A percentile compares a stretch with the other conserved stretches of the same genome.
Evolutionary conservation across 2,113 vertebrate genomes (phyloP).

Genomic region (Lophius piscatorius): DNA sequence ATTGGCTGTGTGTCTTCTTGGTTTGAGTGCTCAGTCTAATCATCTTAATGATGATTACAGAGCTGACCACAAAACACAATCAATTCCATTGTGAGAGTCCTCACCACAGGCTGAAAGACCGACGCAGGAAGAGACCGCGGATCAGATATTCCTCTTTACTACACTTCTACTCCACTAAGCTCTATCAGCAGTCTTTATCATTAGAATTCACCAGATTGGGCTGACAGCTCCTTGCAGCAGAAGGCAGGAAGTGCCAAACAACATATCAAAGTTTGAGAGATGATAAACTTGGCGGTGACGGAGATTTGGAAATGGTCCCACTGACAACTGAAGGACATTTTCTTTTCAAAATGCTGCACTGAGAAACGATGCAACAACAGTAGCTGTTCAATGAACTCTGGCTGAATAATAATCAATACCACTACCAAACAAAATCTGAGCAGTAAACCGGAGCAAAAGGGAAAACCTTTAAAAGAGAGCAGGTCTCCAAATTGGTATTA

Average conservation of each 20-base stretch:
- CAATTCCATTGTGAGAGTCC: constrained; percentile 16
- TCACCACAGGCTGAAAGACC: constrained; percentile 22
- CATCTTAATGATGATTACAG: constrained; percentile 59
- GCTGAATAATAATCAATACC: too few relatives aligned
- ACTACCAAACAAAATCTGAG: too few relatives aligned
- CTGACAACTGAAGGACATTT: not conserved
- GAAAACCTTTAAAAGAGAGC: too few relatives aligned
- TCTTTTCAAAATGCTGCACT: not conserved
- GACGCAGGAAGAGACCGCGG: not conserved
- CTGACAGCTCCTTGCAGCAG: constrained; percentile 1
- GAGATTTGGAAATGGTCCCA: not conserved
- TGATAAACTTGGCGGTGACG: not conserved
- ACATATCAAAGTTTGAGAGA: not conserved
- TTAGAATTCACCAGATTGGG: not conserved
- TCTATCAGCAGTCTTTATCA: constrained; percentile 1
- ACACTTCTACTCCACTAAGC: not conserved
- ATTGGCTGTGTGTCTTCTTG: constrained; percentile 37
- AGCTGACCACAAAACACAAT: constrained; percentile 37
- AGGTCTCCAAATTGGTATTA: too few relatives aligned
- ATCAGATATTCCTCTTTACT: not conserved
- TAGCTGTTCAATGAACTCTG: too few relatives aligned
- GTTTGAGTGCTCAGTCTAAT: constrained; percentile 47
- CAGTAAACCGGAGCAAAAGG: too few relatives aligned
- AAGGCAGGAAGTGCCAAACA: constrained; percentile 11
- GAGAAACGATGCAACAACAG: too few relatives aligned